Conservation (phyloP, 1,140 invertebrate species). For the Diorhabda sublineata region DNA sequence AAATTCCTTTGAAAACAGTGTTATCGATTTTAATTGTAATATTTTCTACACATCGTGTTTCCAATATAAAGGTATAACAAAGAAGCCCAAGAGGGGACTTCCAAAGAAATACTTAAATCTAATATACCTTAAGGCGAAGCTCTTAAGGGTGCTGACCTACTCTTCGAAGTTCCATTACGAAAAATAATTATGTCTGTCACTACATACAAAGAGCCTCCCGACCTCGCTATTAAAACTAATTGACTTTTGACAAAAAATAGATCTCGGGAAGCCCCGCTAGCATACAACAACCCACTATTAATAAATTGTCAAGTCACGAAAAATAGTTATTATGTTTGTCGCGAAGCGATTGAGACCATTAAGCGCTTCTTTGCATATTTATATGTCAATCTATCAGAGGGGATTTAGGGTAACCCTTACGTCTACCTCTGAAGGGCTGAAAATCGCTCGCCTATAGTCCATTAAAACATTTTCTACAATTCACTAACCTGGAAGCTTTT, state of each 20-base stretch:
- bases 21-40: too few species aligned
- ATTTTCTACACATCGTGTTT: too few species aligned
- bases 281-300: conserved; percentile 12
- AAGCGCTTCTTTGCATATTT: conserved; percentile 31
- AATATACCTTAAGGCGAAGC: background rate
- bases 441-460: conserved; percentile 26
- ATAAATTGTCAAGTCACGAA: conserved; percentile 23
- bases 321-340: conserved; percentile 19
- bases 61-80: too few species aligned
- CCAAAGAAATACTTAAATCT: background rate
- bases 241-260: conserved; percentile 15
- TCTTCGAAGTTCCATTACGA: conserved; percentile 4
- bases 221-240: conserved; percentile 14
- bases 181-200: conserved; percentile 18
- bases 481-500: conserved; percentile 34
- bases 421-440: conserved; percentile 25
- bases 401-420: conserved; percentile 25
- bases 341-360: conserved; percentile 20
- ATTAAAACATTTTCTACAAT: conserved; percentile 34
- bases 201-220: conserved; percentile 5
- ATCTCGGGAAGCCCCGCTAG: conserved; percentile 8
- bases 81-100: background rate
- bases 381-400: conserved; percentile 33
- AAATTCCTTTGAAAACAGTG: too few species aligned
- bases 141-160: background rate